Base-by-base conservation (phyloP, 2,888 invertebrate genomes). In the Harpagoxenus sublaevis region DNA sequence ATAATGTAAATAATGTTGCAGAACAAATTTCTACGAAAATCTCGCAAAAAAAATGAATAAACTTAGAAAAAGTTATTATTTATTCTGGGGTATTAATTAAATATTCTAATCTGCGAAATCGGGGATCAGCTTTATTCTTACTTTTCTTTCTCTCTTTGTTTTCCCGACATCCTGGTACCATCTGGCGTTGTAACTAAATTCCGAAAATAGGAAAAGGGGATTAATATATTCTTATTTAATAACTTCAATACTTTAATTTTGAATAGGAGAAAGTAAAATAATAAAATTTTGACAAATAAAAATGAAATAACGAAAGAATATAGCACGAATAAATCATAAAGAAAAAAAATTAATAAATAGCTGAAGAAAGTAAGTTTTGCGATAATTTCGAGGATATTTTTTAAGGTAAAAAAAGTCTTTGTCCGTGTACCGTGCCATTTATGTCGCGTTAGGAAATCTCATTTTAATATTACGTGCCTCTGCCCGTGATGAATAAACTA, bases 101-200 rank as follows among this genome's bases (percentile, higher is more conserved):
- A 35, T 35, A 35, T 78, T 78, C 78, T 78, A 68, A 78, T 78
- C 31, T 55, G 31, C 51, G 31, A 75, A 75, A 23, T 53, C 66
- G 39, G 65, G 53, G 42, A 39, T 51, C 63, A 51, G 51, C 28
- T 57, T 68, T 66, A 66, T 55, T 45, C 55, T 68, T 68, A 31
- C 35, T 10, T 57, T 48, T 68, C 55, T 78, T 78, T 51, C 12
- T 31, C 71, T 45, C 60, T 51, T 55, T 55, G 53, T 68, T 70
- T 70, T 57, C 60, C 31, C 55, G 31, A 75, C 55, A 65, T 51
- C 15, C 23, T 28, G 55, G 42, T 48, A 55, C 42, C 31, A 68
- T 74, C 45, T 74, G 62, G 62, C 45, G 28, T 62, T 74, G n/a
- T 45, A 74, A 62, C 45, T 74, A 74, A 74, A 74, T 45, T 42